phyloP scores from a whole-genome alignment of 1,140 invertebrate genomes.

The Cheumatopsyche charites region DNA sequence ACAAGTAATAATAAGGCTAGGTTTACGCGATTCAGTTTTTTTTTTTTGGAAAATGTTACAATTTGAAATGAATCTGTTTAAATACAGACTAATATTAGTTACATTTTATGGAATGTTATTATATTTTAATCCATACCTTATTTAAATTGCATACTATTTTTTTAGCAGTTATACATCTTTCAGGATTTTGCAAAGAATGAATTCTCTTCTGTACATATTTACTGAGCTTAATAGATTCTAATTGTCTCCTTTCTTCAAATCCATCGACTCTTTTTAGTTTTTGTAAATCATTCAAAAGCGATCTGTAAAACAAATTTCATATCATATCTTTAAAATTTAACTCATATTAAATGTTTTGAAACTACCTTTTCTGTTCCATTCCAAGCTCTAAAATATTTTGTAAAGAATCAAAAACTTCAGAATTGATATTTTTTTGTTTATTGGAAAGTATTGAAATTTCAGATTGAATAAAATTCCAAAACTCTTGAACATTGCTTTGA shows the following conservation, averaged over 20 bases:
- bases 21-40: no score
- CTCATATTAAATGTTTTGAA: no score
- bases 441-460: slow-evolving; percentile 69
- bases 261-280: slow-evolving; percentile 77
- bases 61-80: no score
- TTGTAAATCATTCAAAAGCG: slow-evolving; percentile 74
- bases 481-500: slow-evolving; percentile 77
- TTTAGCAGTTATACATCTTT: slow-evolving; percentile 82
- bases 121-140: slow-evolving; percentile 86
- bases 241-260: slow-evolving; percentile 78
- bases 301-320: slow-evolving; percentile 57
- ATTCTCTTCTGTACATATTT: slow-evolving; percentile 84
- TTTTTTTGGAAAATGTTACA: no score
- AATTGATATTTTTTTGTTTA: slow-evolving; percentile 45
- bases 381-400: slow-evolving; percentile 67
- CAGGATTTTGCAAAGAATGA: slow-evolving; percentile 86
- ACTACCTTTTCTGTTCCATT: slow-evolving; percentile 71
- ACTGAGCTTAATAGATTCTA: slow-evolving; percentile 78
- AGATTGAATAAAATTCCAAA: slow-evolving; percentile 78
- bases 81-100: slow-evolving; percentile 41
- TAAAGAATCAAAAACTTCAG: slow-evolving; percentile 61
- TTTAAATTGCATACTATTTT: slow-evolving; percentile 97
- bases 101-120: no score
- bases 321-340: not conserved
- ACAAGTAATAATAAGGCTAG: slow-evolving; percentile 34